Percentiles rank a stretch among this genome's conserved stretches.
Conservation (phyloP, 2,797 vertebrate species). For the Cyprinodon diabolis region DNA sequence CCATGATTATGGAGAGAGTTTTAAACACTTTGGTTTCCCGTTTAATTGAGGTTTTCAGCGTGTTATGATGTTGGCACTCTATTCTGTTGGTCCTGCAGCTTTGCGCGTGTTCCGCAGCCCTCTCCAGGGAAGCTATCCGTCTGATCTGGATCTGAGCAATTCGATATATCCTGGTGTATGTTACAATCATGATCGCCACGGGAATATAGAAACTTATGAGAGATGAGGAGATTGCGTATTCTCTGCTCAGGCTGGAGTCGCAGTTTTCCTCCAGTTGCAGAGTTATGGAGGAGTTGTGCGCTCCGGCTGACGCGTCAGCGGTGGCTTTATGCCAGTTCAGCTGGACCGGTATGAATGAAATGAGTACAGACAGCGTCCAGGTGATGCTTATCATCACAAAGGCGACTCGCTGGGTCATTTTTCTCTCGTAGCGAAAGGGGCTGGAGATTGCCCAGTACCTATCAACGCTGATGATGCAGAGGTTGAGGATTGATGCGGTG, state of each 20-base stretch:
- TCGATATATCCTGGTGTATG: conserved; percentile 93
- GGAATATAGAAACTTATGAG: conserved; percentile 97
- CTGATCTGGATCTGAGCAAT: conserved; percentile 93
- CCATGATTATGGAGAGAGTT: conserved; percentile 94
- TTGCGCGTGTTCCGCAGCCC: conserved; percentile 90
- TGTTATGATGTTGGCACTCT: conserved; percentile 83
- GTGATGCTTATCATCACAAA: conserved; percentile 88
- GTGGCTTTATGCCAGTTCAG: conserved; percentile 91
- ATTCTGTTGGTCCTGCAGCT: conserved; percentile 83
- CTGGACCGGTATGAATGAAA: conserved; percentile 96
- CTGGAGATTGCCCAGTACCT: conserved; percentile 96
- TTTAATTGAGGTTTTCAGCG: conserved; percentile 86
- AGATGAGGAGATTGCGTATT: conserved; percentile 95
- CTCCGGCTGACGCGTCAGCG: conserved; percentile 45
- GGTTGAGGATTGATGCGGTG: conserved; percentile 95
- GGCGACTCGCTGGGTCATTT: conserved; percentile 93
- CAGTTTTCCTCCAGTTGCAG: conserved; percentile 74
- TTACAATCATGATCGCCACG: conserved; percentile 94
- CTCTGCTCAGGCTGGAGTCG: conserved; percentile 93
- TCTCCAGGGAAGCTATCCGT: conserved; percentile 89
- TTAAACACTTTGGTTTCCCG: conserved; percentile 95
- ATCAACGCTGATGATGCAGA: conserved; percentile 95
- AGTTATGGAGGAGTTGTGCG: conserved; percentile 56
- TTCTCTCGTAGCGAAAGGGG: conserved; percentile 93
- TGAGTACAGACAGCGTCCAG: conserved; percentile 92